A percentile compares a stretch with the other conserved stretches of the same genome.
Conservation (phyloP, 2,113 vertebrate genomes). For the Zosterops hypoxanthus region DNA sequence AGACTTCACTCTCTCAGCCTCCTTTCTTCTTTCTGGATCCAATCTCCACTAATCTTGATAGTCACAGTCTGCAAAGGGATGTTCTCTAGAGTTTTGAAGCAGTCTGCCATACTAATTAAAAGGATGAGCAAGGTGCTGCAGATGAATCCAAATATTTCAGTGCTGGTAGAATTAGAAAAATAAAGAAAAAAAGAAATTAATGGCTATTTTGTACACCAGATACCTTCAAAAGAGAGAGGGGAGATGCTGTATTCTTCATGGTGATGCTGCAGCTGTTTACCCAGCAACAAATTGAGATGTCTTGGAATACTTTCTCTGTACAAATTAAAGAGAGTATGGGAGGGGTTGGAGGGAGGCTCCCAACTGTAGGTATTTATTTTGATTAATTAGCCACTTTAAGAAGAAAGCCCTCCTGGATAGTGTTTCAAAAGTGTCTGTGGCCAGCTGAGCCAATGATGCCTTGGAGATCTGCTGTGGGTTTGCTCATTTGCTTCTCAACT, state of each 20-base stretch:
- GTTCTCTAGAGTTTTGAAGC: neutral
- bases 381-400: constrained; percentile 40
- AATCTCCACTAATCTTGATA: neutral
- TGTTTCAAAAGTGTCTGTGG: neutral
- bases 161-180: neutral
- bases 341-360: neutral
- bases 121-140: neutral
- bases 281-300: constrained; percentile 21
- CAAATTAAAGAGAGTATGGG: neutral
- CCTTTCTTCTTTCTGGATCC: neutral
- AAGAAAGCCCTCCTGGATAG: constrained; percentile 1
- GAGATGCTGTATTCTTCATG: neutral
- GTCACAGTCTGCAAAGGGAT: neutral
- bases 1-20: neutral
- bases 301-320: neutral
- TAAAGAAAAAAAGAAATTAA: no score
- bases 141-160: neutral
- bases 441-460: neutral
- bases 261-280: neutral
- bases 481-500: neutral
- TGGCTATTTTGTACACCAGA: neutral
- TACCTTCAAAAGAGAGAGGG: neutral
- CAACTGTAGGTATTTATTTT: constrained; percentile 44
- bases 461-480: neutral
- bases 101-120: neutral